Base-by-base conservation (phyloP, 2,888 invertebrate genomes). In the Drosophila multiciliata region DNA sequence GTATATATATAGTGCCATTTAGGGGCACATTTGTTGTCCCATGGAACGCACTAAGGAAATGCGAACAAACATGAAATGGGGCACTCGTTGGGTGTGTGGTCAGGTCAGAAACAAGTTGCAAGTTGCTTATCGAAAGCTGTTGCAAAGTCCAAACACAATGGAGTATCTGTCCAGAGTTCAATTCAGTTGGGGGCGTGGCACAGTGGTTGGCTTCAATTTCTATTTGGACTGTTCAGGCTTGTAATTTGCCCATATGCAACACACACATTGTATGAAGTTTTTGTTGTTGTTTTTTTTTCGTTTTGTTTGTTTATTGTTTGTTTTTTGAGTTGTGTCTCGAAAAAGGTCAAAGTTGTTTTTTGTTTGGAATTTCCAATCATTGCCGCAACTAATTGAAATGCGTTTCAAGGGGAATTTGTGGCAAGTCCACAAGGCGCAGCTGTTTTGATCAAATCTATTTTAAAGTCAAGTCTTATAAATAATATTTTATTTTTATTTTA, bases 1-100 rank as follows among this genome's bases (percentile, higher is more conserved):
- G 45, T 33, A 17, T 26, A 17, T 36, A 36, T 64, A 50, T 50
- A 40, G 36, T 45, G 78, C 66, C 69, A 75, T 82, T 87, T 87
- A 82, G 78, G 73, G 73, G 66, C 55, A 64, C 75, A 77, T 74
- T 77, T 74, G 83, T 77, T 86, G 82, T 86, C 84, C 83, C 79
- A 72, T 66, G 82, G 78, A 80, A 73, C 74, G 75, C 78, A 75
- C 66, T 68, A 33, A 52, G 58, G 58, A 57, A 62, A 64, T 53
- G 40, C 42, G 42, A 59, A 66, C 63, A 26, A 68, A 1, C 59
- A 62, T 26, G 36, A 65, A 63, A 55, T 49, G 32, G 23, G 38
- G 32, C 38, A n/a, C 17, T 23, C 12, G 32, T 15, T 23, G 17
- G 29, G 2, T 23, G 42, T 23, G 57, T n/a, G 53, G 66, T 57